Evolutionary conservation across 2,888 invertebrate species (phyloP).

Genomic region (Dusona sp.): DNA sequence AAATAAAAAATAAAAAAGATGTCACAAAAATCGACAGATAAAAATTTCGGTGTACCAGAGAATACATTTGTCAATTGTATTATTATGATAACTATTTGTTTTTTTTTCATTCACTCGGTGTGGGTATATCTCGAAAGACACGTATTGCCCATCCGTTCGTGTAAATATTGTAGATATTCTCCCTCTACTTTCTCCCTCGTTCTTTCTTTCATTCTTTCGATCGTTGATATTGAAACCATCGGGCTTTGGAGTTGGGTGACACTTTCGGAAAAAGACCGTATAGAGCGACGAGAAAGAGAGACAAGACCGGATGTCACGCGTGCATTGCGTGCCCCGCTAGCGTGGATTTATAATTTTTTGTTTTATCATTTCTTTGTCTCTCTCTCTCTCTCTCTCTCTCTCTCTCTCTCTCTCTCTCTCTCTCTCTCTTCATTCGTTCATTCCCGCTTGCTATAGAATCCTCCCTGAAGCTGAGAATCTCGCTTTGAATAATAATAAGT

Average conservation of each 20-base stretch:
- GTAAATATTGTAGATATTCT: conserved; percentile 13
- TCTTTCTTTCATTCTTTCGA: background rate
- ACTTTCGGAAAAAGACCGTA: conserved; percentile 21
- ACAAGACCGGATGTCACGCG: conserved; percentile 81
- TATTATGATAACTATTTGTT: background rate
- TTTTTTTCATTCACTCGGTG: background rate
- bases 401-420: background rate
- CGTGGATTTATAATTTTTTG: conserved; percentile 72
- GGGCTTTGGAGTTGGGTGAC: conserved; percentile 20
- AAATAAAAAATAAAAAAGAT: too few relatives aligned
- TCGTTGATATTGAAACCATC: conserved; percentile 3
- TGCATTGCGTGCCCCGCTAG: conserved; percentile 77
- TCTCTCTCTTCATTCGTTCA: conserved; percentile 13
- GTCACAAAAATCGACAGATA: background rate
- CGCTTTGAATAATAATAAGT: conserved; percentile 62
- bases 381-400: conserved; percentile 13
- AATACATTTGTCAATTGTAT: background rate
- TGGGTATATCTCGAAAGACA: background rate
- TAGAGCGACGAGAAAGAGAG: conserved; percentile 59
- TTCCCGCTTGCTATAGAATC: conserved; percentile 31
- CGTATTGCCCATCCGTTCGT: conserved; percentile 19
- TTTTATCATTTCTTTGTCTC: conserved; percentile 52
- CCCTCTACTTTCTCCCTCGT: background rate
- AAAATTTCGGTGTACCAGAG: background rate
- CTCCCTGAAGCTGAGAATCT: conserved; percentile 54